Evolutionary conservation across 2,797 vertebrate genomes (phyloP), one percentile per base, ranked within the genome.

Genomic region (Sebastes oblongus): DNA sequence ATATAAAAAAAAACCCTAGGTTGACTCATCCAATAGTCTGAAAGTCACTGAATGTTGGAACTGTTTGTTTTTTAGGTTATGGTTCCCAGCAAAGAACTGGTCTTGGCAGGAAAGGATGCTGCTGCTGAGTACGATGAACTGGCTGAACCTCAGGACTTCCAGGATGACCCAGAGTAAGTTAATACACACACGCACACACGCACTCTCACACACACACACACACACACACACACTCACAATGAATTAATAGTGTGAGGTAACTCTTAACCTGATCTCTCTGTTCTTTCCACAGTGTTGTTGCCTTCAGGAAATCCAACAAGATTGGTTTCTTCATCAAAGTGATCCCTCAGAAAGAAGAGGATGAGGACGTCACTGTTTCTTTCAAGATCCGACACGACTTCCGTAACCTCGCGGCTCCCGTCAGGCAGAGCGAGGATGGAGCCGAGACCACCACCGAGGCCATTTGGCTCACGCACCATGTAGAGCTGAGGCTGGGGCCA

Each of bases 291-390:
- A 99, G 98, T 14, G 85, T 99, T 18, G 96, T 99, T 85, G 98
- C 98, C 89, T 99, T 99, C 90, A 95, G 98, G 92, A 99, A 99
- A 93, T 98, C 98, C 95, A 99, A 99, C 88, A 99, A 99, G 92
- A 97, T 99, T 12, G 98, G 98, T 55, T 96, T 99, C 93, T 99
- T 99, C 95, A 98, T 99, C 96, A 99, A 97, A 95, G 98, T 99
- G 80, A 97, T 97, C 58, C 98, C 98, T 1, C 97, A 97, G 88
- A 95, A 94, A 60, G 98, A 99, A 73, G 97, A 96, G 67, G 95
- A 94, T 12, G 93, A 90, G 0, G 97, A 98, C 14, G 98, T 99
- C 91, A 96, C 95, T 0, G 96, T 99, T 85, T 97, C 98, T 58
- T 97, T 99, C 88, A 99, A 98, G 95, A 97, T 99, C 90, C 97